These are phyloP conservation scores for Pantelozetes paolii DNA, from an alignment of 2,888 invertebrate species.

Conservation along the genomic window DNA sequence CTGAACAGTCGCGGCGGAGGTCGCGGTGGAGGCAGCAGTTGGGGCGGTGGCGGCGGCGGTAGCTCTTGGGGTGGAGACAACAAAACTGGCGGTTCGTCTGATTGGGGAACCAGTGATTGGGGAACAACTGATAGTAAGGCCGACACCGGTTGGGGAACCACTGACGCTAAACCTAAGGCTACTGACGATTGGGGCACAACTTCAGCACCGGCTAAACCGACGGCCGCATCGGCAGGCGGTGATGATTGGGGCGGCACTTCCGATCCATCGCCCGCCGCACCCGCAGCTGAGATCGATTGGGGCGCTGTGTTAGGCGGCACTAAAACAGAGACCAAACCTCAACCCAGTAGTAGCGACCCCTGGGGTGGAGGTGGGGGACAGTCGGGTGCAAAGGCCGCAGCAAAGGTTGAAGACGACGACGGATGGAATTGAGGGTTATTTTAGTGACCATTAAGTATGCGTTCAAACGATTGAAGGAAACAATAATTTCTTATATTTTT, in stretches of 20 bases:
- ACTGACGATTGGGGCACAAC: slow-evolving; percentile 19
- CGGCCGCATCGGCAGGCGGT: neutral
- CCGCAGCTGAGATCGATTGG: neutral
- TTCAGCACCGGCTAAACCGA: neutral
- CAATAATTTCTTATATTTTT: no score
- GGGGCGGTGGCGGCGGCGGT: neutral
- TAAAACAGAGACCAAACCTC: neutral
- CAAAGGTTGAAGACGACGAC: no score
- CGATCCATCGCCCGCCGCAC: neutral
- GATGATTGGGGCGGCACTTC: neutral
- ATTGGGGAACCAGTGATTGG: slow-evolving; percentile 24
- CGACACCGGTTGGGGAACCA: no score
- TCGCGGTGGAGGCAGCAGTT: neutral
- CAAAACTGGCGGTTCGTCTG: neutral
- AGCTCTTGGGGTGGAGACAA: neutral
- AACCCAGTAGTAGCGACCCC: neutral
- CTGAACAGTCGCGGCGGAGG: slow-evolving; percentile 8
- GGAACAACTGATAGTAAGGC: neutral
- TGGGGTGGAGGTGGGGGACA: neutral
- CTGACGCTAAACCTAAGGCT: neutral
- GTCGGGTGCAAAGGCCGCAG: no score
- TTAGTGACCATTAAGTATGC: no score
- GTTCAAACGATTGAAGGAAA: no score
- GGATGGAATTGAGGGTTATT: no score
- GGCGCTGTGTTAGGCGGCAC: neutral